Base-by-base conservation (phyloP, 2,797 vertebrate genomes). In the Halcyon leucocephala region DNA sequence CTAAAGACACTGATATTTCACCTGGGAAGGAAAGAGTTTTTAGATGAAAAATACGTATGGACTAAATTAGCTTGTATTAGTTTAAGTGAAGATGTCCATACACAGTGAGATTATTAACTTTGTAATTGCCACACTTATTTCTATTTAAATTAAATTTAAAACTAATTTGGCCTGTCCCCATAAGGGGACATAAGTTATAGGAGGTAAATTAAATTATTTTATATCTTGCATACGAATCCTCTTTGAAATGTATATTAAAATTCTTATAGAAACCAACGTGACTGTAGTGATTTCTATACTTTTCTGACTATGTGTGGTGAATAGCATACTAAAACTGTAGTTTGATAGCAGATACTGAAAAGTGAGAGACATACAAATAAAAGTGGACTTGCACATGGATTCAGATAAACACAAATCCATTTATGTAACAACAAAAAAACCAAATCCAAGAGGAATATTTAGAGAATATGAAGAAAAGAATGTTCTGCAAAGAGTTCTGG, bases 1-100 rank as follows among this genome's bases (percentile, higher is more conserved):
- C 97, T 94, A 97, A 88, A 91, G 92, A 96, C 96, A 96, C 65
- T 82, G 97, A 89, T 81, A 94, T 87, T 95, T 98, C 97, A 79
- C 97, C 98, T 98, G 60, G 51, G 95, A 95, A 89, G 64, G 93
- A 97, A 95, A 97, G 60, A 96, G 86, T 55, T 95, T 89, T 85
- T 74, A 62, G 84, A 74, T 96, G 88, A 90, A 94, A 95, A 86
- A 74, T 33, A 73, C 44, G 67, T 89, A 95, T 58, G 91, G 90
- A 94, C 83, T 77, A 80, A 86, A 61, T 82, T 52, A 86, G 35
- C 19, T 94, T 54, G 62, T 65, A 86, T 20, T 49, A 65, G 17
- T 82, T 58, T 58, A 88, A 77, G 46, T 71, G n/a, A 13, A 55
- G 65, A 35, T 42, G 82, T 93, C 95, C 82, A 91, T 93, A 89